phyloP scores from a whole-genome alignment of 2,113 vertebrate genomes.

The Laticauda laticaudata region DNA sequence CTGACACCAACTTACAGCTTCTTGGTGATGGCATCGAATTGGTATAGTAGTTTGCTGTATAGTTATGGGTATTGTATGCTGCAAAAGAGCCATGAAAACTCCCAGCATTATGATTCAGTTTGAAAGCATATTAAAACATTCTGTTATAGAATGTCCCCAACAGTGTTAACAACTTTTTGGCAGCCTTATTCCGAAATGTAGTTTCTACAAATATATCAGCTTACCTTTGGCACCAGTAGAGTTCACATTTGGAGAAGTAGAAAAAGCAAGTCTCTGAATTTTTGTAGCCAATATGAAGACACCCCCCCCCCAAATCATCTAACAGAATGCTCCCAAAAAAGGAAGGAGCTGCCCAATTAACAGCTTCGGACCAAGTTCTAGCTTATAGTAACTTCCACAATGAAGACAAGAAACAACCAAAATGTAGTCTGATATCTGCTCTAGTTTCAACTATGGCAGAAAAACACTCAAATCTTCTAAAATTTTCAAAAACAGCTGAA shows the following conservation, averaged over 20 bases:
- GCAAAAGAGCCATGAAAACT: neutral
- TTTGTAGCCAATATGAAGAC: neutral
- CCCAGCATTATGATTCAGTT: neutral
- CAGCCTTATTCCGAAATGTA: neutral
- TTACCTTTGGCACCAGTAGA: neutral
- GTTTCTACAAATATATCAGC: neutral
- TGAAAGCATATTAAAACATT: neutral
- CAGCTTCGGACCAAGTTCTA: neutral
- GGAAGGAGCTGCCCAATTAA: neutral
- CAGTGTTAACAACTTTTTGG: neutral
- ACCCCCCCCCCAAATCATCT: neutral
- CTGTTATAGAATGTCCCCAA: neutral
- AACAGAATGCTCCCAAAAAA: neutral
- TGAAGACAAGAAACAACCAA: neutral
- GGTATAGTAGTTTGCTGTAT: neutral
- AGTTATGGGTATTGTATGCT: neutral
- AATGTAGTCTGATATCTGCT: neutral
- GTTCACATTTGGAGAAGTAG: neutral
- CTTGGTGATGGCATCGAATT: neutral
- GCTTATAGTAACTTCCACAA: neutral
- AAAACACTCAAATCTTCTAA: neutral
- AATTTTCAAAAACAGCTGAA: neutral
- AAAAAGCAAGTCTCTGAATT: neutral
- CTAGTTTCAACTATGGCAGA: neutral
- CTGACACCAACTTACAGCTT: slow-evolving; percentile 6